Evolutionary conservation across 30 jellyfish, hydroid and myxozoan genomes (phyloP).

Genomic region (Catostylus mosaicus): DNA sequence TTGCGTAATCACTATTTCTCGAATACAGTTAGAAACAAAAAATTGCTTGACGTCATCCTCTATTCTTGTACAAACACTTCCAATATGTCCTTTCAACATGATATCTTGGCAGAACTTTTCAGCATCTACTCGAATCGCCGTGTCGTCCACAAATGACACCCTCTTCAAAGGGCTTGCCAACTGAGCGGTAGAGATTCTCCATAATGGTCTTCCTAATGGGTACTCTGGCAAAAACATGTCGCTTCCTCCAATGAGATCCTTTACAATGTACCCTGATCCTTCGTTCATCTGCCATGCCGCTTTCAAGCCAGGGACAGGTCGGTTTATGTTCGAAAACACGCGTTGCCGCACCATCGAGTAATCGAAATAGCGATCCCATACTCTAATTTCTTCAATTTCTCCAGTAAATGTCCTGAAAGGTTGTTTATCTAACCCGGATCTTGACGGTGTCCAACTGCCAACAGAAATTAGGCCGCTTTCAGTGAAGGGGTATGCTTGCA

Average conservation of each 20-base stretch:
- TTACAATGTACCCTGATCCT: conserved; percentile 40
- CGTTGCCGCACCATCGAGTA: conserved; percentile 55
- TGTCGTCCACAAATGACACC: conserved; percentile 40
- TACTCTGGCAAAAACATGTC: conserved; percentile 50
- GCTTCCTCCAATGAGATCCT: conserved; percentile 45
- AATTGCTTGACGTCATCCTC: conserved; percentile 13
- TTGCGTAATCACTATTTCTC: not conserved
- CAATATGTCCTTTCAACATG: conserved; percentile 43
- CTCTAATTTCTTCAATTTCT: conserved; percentile 58
- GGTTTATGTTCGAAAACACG: conserved; percentile 37
- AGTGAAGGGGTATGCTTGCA: conserved; percentile 17
- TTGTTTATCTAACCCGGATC: conserved; percentile 12
- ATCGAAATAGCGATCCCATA: conserved; percentile 53
- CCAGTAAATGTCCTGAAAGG: conserved; percentile 45
- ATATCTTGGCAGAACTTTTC: conserved; percentile 44
- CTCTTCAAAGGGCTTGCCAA: conserved; percentile 25
- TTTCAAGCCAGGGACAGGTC: conserved; percentile 47
- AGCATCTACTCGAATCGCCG: conserved; percentile 9
- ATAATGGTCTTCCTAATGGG: conserved; percentile 51
- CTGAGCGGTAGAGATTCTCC: conserved; percentile 62
- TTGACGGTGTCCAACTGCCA: conserved; percentile 72
- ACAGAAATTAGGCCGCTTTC: conserved; percentile 39
- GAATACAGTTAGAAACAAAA: conserved; percentile 43
- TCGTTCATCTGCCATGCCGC: conserved; percentile 69
- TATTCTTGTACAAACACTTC: conserved; percentile 30